Percentiles rank a stretch among this genome's conserved stretches.
phyloP scores from a whole-genome alignment of 2,113 vertebrate genomes.

The Oryzias celebensis region DNA sequence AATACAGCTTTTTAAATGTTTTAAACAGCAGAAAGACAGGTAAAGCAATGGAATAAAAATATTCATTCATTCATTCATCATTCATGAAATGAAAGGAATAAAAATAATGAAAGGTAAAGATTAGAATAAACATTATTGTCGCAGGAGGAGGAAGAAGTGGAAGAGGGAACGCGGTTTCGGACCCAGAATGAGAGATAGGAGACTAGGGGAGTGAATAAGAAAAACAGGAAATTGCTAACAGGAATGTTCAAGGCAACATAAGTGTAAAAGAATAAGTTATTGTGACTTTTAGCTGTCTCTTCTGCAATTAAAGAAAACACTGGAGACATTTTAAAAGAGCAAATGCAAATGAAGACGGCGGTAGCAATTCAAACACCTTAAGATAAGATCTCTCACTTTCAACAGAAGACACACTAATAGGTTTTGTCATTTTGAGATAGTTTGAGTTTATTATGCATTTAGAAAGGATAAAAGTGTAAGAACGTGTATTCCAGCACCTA shows the following conservation, averaged over 20 bases:
- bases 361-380: conserved; percentile 12
- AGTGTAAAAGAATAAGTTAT: conserved; percentile 2
- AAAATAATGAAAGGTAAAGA: no score
- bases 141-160: no score
- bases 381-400: conserved; percentile 18
- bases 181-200: no score
- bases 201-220: no score
- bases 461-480: conserved; percentile 20
- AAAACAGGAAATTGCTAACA: neutral
- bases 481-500: conserved; percentile 2
- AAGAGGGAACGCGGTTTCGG: no score
- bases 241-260: neutral
- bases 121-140: no score
- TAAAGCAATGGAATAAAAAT: no score
- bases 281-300: conserved; percentile 37
- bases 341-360: conserved; percentile 33
- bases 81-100: no score
- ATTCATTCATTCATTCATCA: no score
- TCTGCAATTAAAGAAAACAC: conserved; percentile 26
- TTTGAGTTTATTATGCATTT: conserved; percentile 19
- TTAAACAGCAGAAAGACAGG: no score
- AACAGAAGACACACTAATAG: conserved; percentile 32
- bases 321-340: conserved; percentile 30
- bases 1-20: no score
- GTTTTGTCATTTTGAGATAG: neutral